Base-by-base conservation (phyloP, 2,888 invertebrate species). In the Cephonodes hylas region DNA sequence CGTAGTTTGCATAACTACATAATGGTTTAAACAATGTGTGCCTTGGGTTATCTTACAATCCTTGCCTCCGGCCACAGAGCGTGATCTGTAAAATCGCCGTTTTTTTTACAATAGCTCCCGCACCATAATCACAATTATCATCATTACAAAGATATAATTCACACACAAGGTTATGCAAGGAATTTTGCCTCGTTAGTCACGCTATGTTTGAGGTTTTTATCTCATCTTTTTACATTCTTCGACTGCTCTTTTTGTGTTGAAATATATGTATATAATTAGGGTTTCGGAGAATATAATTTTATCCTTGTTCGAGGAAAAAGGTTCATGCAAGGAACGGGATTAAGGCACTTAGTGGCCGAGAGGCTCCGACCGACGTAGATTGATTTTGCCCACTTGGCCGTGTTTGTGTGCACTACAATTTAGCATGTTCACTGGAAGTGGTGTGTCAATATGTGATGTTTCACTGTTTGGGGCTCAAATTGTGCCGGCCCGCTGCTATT, bases 291-390 rank as follows among this genome's bases (percentile, higher is more conserved):
- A 74, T 65, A 67, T 74, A 81, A 82, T 83, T 79, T 81, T 78
- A 77, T 75, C 66, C 68, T 72, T 69, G 66, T 63, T 64, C 65
- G 65, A 66, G 67, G 74, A 79, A 76, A 80, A 80, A 79, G 78
- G 77, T 77, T 77, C 72, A 71, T 74, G 74, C 72, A 69, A 71
- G 75, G 74, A 73, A 64, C 57, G 75, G 81, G 81, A 84, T 86
- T 85, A 84, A 79, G 86, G 81, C 81, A 86, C 83, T 87, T 81
- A 85, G 82, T 79, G 79, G 79, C 75, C 75, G 71, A 63, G 68
- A 66, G 73, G 71, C 68, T 68, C 72, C 71, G 66, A 63, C 69
- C 79, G 86, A 86, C 85, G 78, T 77, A 80, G 83, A 87, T 86
- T 85, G 88, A 87, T 86, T 85, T 78, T 76, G 72, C 72, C 74